A percentile compares a stretch with the other conserved stretches of the same genome.
phyloP scores from a whole-genome alignment of 2,113 vertebrate genomes.

The Thryonomys swinderianus region DNA sequence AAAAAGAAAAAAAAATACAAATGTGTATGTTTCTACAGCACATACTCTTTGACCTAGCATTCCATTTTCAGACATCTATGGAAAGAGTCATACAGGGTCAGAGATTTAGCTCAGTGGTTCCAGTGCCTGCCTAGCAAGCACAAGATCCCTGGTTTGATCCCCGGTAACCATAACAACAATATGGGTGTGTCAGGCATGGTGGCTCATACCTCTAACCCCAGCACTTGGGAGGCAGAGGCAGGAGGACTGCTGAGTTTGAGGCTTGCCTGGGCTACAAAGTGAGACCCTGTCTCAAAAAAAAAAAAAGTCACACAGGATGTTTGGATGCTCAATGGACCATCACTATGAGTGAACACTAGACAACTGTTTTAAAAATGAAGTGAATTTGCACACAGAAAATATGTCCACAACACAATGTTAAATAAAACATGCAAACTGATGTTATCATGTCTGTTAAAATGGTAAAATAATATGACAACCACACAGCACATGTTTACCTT shows the following conservation, averaged over 20 bases:
- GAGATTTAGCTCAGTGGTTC: too few relatives aligned
- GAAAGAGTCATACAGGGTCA: too few relatives aligned
- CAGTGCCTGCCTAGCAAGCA: too few relatives aligned
- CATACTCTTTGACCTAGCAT: not conserved
- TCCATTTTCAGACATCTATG: not conserved
- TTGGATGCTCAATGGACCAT: not conserved
- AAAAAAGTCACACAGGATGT: not conserved
- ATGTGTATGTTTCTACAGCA: not conserved
- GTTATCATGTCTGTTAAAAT: slow-evolving; percentile 6
- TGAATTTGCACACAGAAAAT: not conserved
- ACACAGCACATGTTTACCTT: not conserved
- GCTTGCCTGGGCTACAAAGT: too few relatives aligned
- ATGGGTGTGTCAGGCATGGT: too few relatives aligned
- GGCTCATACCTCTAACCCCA: too few relatives aligned
- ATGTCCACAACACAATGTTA: slow-evolving; percentile 7
- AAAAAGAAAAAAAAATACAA: not conserved
- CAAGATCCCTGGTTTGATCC: too few relatives aligned
- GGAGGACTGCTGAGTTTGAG: too few relatives aligned
- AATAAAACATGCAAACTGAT: not conserved
- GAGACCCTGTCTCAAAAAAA: too few relatives aligned
- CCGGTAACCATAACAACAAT: too few relatives aligned
- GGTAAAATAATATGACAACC: not conserved
- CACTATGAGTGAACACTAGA: not conserved
- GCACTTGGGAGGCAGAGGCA: too few relatives aligned
- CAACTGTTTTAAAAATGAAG: not conserved